Base-by-base conservation (phyloP, 2,888 invertebrate genomes). In the Hirtodrosophila histrioides region DNA sequence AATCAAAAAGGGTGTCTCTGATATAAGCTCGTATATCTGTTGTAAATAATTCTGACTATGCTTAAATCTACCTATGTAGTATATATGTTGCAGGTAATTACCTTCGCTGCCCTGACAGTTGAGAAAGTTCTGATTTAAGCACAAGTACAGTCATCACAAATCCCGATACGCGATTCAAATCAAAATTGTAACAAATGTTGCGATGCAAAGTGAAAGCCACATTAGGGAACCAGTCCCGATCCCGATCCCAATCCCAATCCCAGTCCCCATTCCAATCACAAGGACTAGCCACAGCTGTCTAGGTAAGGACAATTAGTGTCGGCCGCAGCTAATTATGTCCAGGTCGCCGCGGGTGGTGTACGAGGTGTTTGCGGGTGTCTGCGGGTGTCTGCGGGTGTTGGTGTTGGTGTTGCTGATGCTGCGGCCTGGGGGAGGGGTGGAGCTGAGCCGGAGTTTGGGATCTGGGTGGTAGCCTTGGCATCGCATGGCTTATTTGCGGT, bases 291-390 rank as follows among this genome's bases (percentile, higher is more conserved):
- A 27, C 73, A 72, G 73, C 55, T 68, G 75, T 12, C 46, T 45
- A 45, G 56, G 65, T 61, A 64, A 58, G 72, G 58, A 74, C 69
- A 87, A 81, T 81, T 85, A 85, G 78, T 60, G 63, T 63, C 36
- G 58, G 72, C 69, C 78, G 69, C 88, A 81, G 81, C 86, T 82
- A 87, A 81, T 81, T 82, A 88, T 77, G 87, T 68, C 56, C 65
- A 62, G 17, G 48, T 54, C 68, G 66, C 78, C 66, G 68, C 85
- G 81, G 78, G 81, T 64, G 77, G 63, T 48, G 55, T 40, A 27
- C 50, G 33, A 53, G 62, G 53, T 72, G 61, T 45, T 49, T 31
- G 11, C 17, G 17, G 17, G 17, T 17, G 17, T 17, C 17, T 17
- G 17, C 17, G 17, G 12, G 24, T 39, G 17, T n/a, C 9, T n/a